Evolutionary conservation across 2,113 vertebrate genomes (phyloP).

Genomic region (Stomatorhinus ivindoensis): DNA sequence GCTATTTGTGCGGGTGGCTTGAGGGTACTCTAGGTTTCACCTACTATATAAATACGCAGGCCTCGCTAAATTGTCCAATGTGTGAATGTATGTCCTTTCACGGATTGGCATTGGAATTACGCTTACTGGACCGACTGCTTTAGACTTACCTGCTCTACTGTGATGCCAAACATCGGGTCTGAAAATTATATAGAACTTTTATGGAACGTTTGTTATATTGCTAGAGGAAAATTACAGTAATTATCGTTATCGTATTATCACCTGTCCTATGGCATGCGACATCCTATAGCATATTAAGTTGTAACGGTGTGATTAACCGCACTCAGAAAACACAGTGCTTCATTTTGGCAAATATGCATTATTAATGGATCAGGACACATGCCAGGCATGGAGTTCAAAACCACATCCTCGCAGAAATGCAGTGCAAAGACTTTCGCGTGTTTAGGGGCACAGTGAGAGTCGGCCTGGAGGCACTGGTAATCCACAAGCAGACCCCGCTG

Average conservation of each 20-base stretch:
- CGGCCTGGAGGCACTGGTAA: not conserved
- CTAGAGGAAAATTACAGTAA: not conserved
- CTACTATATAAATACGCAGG: not conserved
- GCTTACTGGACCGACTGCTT: not conserved
- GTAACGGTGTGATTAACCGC: not conserved
- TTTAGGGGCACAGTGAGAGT: not conserved
- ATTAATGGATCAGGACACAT: not conserved
- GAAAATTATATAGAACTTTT: not conserved
- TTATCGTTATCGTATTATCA: not conserved
- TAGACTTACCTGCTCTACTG: not conserved
- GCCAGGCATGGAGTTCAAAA: not conserved
- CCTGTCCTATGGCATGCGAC: not conserved
- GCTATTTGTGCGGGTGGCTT: not conserved
- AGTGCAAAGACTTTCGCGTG: not conserved
- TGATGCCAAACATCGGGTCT: not conserved
- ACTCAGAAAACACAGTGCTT: not conserved
- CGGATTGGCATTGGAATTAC: not conserved
- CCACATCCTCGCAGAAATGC: not conserved
- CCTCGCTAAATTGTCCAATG: not conserved
- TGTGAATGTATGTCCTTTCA: not conserved
- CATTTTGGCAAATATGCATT: not conserved
- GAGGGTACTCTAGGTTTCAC: not conserved
- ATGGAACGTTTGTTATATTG: not conserved
- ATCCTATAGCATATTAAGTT: not conserved
- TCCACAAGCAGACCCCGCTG: not conserved